phyloP scores from a whole-genome alignment of 2,888 invertebrate species.

The Nomada ruficornis region DNA sequence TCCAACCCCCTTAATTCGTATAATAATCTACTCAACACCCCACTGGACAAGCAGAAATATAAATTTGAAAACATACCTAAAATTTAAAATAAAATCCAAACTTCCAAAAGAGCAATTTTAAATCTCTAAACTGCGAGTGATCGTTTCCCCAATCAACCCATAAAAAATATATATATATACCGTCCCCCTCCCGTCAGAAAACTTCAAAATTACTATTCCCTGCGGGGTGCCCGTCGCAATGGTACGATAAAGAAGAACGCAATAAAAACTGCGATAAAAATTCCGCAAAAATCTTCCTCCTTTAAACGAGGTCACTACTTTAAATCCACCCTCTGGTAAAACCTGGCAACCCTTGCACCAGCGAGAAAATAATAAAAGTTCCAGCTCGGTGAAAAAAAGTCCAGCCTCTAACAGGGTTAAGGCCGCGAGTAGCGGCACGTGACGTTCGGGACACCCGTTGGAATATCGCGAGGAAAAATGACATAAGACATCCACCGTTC shows the following conservation, averaged over 20 bases:
- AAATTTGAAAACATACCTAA: too few relatives aligned
- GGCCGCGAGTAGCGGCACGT: background rate
- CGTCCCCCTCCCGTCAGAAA: constrained; percentile 6
- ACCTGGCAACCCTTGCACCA: background rate
- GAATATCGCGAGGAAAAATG: constrained; percentile 76
- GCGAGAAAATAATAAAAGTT: constrained; percentile 21
- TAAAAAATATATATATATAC: constrained; percentile 19
- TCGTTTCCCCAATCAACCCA: constrained; percentile 27
- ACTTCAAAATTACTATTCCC: constrained; percentile 30
- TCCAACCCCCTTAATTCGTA: too few relatives aligned
- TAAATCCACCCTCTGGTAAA: constrained; percentile 5
- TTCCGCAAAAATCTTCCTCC: constrained; percentile 23
- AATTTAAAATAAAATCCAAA: too few relatives aligned
- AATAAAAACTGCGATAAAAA: constrained; percentile 41
- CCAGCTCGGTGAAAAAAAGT: constrained; percentile 4
- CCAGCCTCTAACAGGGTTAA: constrained; percentile 23
- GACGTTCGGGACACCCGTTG: constrained; percentile 67
- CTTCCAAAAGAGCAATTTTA: background rate
- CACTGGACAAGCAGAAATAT: too few relatives aligned
- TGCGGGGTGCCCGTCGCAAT: too few relatives aligned
- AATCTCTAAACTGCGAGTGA: constrained; percentile 24
- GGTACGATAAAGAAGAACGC: background rate
- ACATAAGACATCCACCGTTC: constrained; percentile 80
- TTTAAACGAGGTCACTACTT: constrained; percentile 26
- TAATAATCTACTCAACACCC: too few relatives aligned